These are phyloP conservation scores for Ranitomeya imitator DNA, from an alignment of 2,113 vertebrate species.

Conservation along the genomic window DNA sequence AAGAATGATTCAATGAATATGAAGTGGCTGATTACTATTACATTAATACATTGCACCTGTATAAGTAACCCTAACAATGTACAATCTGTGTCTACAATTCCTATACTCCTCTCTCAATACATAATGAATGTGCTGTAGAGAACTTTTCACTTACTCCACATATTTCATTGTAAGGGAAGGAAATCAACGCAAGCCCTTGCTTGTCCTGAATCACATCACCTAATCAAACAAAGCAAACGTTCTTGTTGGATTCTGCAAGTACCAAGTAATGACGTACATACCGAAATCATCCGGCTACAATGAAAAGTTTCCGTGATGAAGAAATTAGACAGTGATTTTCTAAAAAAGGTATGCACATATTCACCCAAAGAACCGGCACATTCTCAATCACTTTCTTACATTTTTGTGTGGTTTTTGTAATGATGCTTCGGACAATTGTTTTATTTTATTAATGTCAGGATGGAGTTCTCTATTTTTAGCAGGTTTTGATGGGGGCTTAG, in stretches of 20 bases:
- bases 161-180: slow-evolving; percentile 24
- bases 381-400: background rate
- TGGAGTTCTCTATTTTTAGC: background rate
- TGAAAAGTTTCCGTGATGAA: slow-evolving; percentile 31
- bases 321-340: background rate
- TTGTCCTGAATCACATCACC: slow-evolving; percentile 40
- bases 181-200: slow-evolving; percentile 27
- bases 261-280: slow-evolving; percentile 27
- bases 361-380: background rate
- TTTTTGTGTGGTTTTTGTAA: background rate
- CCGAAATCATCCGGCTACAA: background rate
- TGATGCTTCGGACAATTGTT: background rate
- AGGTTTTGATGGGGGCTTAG: background rate
- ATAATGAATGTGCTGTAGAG: background rate
- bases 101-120: background rate
- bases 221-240: slow-evolving; percentile 50
- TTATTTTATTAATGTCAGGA: background rate
- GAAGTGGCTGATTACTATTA: background rate
- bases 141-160: slow-evolving; percentile 10
- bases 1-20: background rate
- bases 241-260: slow-evolving; percentile 44
- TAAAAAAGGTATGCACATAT: background rate
- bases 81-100: background rate
- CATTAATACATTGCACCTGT: background rate
- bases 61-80: background rate